Conservation (phyloP, 2,113 vertebrate genomes). For the Parus major region DNA sequence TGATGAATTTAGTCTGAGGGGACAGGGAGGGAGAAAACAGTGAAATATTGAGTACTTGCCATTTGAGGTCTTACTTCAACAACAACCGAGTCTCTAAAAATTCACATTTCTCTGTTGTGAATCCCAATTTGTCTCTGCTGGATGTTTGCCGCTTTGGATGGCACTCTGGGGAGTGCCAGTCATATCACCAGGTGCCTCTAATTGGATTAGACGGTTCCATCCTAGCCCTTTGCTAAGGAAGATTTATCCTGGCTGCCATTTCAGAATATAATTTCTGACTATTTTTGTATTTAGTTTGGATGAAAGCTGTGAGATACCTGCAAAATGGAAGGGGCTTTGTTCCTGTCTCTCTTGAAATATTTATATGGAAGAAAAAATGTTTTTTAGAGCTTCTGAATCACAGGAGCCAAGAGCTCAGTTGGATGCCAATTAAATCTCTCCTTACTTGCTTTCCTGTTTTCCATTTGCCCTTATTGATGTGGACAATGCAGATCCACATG, state of each 20-base stretch:
- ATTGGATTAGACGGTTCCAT: neutral
- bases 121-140: neutral
- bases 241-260: neutral
- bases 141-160: neutral
- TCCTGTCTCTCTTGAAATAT: constrained; percentile 59
- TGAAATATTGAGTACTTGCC: neutral
- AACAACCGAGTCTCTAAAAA: neutral
- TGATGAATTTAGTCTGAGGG: neutral
- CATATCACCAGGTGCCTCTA: neutral
- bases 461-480: constrained; percentile 49
- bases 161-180: neutral
- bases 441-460: constrained; percentile 33
- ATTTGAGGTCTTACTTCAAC: neutral
- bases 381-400: constrained; percentile 30
- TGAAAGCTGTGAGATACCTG: constrained; percentile 34
- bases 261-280: neutral
- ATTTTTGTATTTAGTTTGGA: constrained; percentile 12
- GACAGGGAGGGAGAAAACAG: neutral
- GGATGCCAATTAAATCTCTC: constrained; percentile 66
- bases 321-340: constrained; percentile 48
- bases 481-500: constrained; percentile 24
- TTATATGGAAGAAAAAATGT: constrained; percentile 30
- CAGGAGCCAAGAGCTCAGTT: constrained; percentile 33
- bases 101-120: neutral
- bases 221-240: neutral